Evolutionary conservation across 2,113 vertebrate species (phyloP).

Genomic region (Echinops telfairi): DNA sequence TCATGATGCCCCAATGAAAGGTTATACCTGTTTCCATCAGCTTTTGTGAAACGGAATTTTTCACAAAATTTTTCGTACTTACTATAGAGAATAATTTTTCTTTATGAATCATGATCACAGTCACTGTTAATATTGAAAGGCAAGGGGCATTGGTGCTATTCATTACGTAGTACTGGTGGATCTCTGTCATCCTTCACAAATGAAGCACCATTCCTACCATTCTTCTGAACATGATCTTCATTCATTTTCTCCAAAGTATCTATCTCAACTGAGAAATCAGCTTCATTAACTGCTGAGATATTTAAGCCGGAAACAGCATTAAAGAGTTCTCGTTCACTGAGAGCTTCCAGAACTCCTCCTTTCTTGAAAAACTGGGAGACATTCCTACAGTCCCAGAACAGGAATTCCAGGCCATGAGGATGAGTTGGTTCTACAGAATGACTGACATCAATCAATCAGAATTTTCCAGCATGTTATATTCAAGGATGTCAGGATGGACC

Average conservation of each 20-base stretch:
- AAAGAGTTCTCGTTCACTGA: slow-evolving; percentile 94
- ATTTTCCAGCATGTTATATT: slow-evolving; percentile 96
- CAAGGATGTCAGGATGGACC: slow-evolving; percentile 97
- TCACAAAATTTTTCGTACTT: not conserved
- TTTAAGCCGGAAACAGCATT: slow-evolving; percentile 93
- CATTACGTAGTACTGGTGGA: slow-evolving; percentile 83
- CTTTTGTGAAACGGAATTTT: slow-evolving; percentile 48
- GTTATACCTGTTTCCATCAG: not conserved
- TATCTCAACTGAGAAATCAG: slow-evolving; percentile 95
- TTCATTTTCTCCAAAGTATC: slow-evolving; percentile 96
- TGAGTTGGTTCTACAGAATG: slow-evolving; percentile 97
- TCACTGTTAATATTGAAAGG: slow-evolving; percentile 78
- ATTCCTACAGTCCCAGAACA: slow-evolving; percentile 97
- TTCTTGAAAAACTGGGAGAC: slow-evolving; percentile 98
- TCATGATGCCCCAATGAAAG: slow-evolving; percentile 28
- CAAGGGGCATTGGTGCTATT: slow-evolving; percentile 25
- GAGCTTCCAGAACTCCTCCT: slow-evolving; percentile 92
- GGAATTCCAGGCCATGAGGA: slow-evolving; percentile 96
- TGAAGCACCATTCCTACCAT: slow-evolving; percentile 90
- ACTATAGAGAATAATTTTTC: slow-evolving; percentile 47
- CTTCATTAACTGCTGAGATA: slow-evolving; percentile 93
- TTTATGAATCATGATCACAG: not conserved
- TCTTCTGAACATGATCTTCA: slow-evolving; percentile 95
- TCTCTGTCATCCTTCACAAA: slow-evolving; percentile 86
- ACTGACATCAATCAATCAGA: slow-evolving; percentile 98